phyloP scores from a whole-genome alignment of 2,888 invertebrate genomes.

The Hypolimnas misippus region DNA sequence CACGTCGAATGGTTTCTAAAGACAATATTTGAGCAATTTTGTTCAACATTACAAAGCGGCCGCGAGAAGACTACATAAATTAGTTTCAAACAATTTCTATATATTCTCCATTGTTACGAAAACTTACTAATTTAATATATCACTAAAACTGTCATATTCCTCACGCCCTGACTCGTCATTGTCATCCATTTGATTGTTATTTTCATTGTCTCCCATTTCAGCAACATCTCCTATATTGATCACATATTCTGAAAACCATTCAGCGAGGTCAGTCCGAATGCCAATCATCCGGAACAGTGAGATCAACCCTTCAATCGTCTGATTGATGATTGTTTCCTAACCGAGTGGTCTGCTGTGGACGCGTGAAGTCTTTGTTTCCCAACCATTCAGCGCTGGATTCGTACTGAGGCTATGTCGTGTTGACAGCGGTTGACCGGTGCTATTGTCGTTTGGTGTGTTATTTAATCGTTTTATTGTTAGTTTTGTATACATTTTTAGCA shows the following conservation, averaged over 20 bases:
- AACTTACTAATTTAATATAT: no score
- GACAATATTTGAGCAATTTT: no score
- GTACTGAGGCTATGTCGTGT: constrained; percentile 20
- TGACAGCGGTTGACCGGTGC: constrained; percentile 21
- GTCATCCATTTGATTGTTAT: not conserved
- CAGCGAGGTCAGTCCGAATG: constrained; percentile 5
- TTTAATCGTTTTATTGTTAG: not conserved
- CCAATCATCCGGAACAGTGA: not conserved
- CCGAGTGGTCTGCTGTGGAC: constrained; percentile 25
- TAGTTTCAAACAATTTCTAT: no score
- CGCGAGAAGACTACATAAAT: no score
- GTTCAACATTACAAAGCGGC: no score
- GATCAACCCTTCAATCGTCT: constrained; percentile 11
- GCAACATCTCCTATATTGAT: not conserved
- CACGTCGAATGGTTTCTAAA: no score
- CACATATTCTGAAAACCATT: not conserved
- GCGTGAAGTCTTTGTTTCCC: constrained; percentile 20
- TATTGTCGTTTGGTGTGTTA: not conserved
- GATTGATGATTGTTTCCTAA: constrained; percentile 32
- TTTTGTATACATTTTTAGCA: not conserved
- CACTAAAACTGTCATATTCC: no score
- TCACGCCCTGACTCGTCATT: no score
- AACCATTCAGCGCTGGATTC: constrained; percentile 24
- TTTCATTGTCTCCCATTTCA: not conserved
- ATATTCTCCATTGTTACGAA: no score